These are phyloP conservation scores for Cyprinodon tularosa DNA, from an alignment of 2,113 vertebrate genomes.

Conservation along the genomic window DNA sequence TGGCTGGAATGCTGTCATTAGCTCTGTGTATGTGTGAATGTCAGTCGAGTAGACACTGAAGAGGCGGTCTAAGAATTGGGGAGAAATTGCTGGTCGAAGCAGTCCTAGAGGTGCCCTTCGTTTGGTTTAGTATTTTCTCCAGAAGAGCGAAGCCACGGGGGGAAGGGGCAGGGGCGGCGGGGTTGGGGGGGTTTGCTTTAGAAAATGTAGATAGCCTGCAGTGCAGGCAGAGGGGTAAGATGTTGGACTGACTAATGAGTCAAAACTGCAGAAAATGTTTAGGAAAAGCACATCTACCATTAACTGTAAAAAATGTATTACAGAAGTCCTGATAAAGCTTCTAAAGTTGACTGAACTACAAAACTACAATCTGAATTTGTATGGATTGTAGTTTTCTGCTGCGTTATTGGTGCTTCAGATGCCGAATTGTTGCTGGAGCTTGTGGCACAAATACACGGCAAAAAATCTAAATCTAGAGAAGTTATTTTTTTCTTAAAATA, in stretches of 20 bases:
- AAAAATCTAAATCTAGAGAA: no score
- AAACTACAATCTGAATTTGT: no score
- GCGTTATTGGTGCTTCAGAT: no score
- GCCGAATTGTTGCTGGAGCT: no score
- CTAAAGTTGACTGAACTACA: neutral
- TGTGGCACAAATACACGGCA: no score
- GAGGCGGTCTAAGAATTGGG: conserved; percentile 63
- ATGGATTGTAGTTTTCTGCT: no score
- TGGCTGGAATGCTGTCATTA: conserved; percentile 64
- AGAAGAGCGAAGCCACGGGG: conserved; percentile 60
- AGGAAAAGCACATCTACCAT: neutral
- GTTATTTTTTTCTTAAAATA: no score
- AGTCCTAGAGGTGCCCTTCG: conserved; percentile 78
- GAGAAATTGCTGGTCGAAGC: conserved; percentile 69
- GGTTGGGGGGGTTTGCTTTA: conserved; percentile 24
- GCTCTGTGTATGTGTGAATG: conserved; percentile 67
- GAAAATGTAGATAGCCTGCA: conserved; percentile 58
- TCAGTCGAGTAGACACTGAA: conserved; percentile 58
- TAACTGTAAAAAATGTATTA: no score
- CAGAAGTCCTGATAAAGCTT: neutral
- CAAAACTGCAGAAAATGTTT: neutral
- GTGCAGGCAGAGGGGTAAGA: conserved; percentile 16
- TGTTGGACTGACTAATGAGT: neutral
- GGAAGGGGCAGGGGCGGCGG: neutral
- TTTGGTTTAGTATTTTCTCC: conserved; percentile 72